Evolutionary conservation across 2,113 vertebrate genomes (phyloP), one percentile per base, ranked within the genome.

Genomic region (Albula glossodonta): DNA sequence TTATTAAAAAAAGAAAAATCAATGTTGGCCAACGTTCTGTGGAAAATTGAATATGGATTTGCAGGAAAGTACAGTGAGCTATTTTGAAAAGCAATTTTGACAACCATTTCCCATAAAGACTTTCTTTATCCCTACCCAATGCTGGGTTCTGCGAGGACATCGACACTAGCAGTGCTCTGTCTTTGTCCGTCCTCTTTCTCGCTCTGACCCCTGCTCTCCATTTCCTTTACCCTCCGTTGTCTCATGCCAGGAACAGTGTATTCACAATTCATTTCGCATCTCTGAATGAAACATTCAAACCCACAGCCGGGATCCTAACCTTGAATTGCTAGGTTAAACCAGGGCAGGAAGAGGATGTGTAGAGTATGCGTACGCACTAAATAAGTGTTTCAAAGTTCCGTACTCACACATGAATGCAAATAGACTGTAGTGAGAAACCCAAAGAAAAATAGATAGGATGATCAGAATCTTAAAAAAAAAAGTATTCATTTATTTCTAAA

Each of bases 221-320:
- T 87, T 79, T 78, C 66, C 87, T 12, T 51, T 79, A 81, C 25
- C 57, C 63, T 41, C 22, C 63, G 50, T 60, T 83, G 53, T 79
- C 85, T 82, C 82, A 85, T 82, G 87, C 83, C 90, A 90, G 89
- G 77, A 88, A 84, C 82, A 86, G 86, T 80, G 60, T 81, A 88
- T 91, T 92, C 90, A 60, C 89, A 86, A 92, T 93, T 93, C 89
- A 90, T 86, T 92, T 91, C 85, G 87, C 86, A 88, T 89, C 87
- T 87, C 86, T 91, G 87, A 93, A 93, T 89, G 84, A 90, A 91
- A 89, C 81, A 89, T 89, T 92, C 86, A 89, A 88, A 25, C 87
- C 86, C 49, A 86, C 84, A 74, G 13, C 84, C 85, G 85, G 87
- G 89, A 89, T 89, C 91, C 88, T 83, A 91, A 90, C 88, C 90